Conservation (phyloP, 2,797 vertebrate genomes). For the Rhadinocentrus ornatus region DNA sequence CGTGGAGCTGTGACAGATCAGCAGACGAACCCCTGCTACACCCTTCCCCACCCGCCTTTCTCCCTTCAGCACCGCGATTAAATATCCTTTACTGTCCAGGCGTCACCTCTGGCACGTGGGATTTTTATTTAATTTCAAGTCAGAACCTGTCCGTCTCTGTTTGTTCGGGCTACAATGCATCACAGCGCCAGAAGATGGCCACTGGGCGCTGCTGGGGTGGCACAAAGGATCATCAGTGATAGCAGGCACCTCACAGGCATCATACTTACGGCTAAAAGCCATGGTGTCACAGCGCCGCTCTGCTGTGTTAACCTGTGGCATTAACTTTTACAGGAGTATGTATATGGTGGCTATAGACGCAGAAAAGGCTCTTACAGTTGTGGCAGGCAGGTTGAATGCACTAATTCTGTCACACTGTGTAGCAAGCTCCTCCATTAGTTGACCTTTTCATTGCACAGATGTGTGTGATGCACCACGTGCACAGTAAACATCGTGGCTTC, state of each 20-base stretch:
- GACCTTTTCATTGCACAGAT: slow-evolving; percentile 33
- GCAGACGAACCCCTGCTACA: slow-evolving; percentile 53
- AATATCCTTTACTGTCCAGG: slow-evolving; percentile 63
- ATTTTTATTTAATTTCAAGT: slow-evolving; percentile 79
- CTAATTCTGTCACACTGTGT: slow-evolving; percentile 13
- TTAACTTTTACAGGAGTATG: slow-evolving; percentile 7
- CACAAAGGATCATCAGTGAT: slow-evolving; percentile 54
- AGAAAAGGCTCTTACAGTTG: not conserved
- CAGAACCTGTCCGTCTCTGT: slow-evolving; percentile 54
- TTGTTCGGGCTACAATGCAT: slow-evolving; percentile 44
- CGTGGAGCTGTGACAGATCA: slow-evolving; percentile 79
- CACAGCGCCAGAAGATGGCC: slow-evolving; percentile 48
- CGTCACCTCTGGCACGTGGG: slow-evolving; percentile 64
- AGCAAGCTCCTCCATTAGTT: slow-evolving; percentile 11
- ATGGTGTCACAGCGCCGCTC: slow-evolving; percentile 49
- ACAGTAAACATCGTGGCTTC: slow-evolving; percentile 27
- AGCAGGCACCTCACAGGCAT: slow-evolving; percentile 33
- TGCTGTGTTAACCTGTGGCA: slow-evolving; percentile 45
- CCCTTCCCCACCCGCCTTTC: slow-evolving; percentile 28
- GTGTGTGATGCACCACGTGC: slow-evolving; percentile 21
- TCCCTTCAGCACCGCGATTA: slow-evolving; percentile 46
- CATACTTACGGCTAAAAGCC: slow-evolving; percentile 42
- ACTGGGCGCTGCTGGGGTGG: slow-evolving; percentile 45
- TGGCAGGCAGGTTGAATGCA: slow-evolving; percentile 24
- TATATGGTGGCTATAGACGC: slow-evolving; percentile 3